Percentiles rank a stretch among this genome's conserved stretches.
phyloP scores from a whole-genome alignment of 2,113 vertebrate genomes.

The Calyptommatus sinebrachiatus region DNA sequence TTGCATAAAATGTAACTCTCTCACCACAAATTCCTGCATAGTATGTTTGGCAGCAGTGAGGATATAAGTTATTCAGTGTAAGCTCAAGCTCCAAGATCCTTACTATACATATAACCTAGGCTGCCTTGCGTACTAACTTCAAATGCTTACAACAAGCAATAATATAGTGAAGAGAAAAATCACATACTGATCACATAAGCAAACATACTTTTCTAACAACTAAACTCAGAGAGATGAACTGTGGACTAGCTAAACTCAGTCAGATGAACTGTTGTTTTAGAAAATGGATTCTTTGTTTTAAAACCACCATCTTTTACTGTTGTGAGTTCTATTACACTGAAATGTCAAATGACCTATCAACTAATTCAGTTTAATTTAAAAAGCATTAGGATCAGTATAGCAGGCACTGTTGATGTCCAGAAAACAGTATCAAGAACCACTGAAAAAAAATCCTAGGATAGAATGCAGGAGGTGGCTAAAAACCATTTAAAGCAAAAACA shows the following conservation, averaged over 20 bases:
- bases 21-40: too few species aligned
- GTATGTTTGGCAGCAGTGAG: too few species aligned
- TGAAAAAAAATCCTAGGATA: neutral
- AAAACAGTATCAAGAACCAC: neutral
- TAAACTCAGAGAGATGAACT: neutral
- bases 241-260: conserved; percentile 4
- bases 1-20: too few species aligned
- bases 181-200: conserved; percentile 15
- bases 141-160: neutral
- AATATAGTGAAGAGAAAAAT: conserved; percentile 10
- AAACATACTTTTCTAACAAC: conserved; percentile 12
- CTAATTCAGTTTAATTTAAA: conserved; percentile 13
- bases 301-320: conserved; percentile 13
- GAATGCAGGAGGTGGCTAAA: neutral
- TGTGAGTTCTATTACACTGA: neutral
- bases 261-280: conserved; percentile 1
- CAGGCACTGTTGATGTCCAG: neutral
- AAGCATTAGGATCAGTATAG: neutral
- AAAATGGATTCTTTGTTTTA: conserved; percentile 22
- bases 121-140: conserved; percentile 4
- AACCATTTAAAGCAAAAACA: neutral
- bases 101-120: neutral
- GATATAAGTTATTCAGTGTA: neutral
- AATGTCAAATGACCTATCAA: conserved; percentile 1
- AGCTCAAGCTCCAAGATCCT: neutral